phyloP scores from a whole-genome alignment of 2,113 vertebrate genomes.

The Toxotes chatareus region DNA sequence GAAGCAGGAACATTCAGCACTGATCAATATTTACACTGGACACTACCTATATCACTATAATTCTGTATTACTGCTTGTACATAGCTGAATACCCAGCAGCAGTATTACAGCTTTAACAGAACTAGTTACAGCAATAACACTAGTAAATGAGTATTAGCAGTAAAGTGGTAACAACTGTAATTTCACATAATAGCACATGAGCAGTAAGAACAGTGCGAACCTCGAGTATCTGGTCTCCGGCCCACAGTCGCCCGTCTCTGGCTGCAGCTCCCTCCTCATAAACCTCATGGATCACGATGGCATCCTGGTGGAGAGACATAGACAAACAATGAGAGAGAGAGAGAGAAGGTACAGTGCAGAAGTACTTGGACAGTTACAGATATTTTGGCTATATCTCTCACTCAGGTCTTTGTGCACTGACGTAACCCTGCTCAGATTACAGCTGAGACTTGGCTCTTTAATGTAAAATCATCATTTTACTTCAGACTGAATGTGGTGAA shows the following conservation, averaged over 20 bases:
- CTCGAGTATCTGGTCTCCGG: slow-evolving; percentile 97
- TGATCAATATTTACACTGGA: too few relatives aligned
- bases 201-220: slow-evolving; percentile 69
- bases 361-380: neutral
- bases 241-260: slow-evolving; percentile 94
- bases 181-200: too few relatives aligned
- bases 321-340: fast-evolving
- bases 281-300: slow-evolving; percentile 98
- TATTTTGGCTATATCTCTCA: too few relatives aligned
- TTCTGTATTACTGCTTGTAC: neutral
- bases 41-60: neutral
- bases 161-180: neutral
- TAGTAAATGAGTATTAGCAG: neutral
- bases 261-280: slow-evolving; percentile 98
- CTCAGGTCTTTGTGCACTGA: too few relatives aligned
- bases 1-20: too few relatives aligned
- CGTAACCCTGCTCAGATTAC: too few relatives aligned
- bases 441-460: too few relatives aligned
- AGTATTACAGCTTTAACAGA: too few relatives aligned
- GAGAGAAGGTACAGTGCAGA: neutral
- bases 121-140: too few relatives aligned
- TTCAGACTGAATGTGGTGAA: too few relatives aligned
- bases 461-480: too few relatives aligned
- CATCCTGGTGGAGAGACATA: slow-evolving; percentile 83
- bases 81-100: neutral